Percentiles rank a stretch among this genome's conserved stretches.
Evolutionary conservation across 2,888 invertebrate genomes (phyloP).

Genomic region (Machimus rusticus): DNA sequence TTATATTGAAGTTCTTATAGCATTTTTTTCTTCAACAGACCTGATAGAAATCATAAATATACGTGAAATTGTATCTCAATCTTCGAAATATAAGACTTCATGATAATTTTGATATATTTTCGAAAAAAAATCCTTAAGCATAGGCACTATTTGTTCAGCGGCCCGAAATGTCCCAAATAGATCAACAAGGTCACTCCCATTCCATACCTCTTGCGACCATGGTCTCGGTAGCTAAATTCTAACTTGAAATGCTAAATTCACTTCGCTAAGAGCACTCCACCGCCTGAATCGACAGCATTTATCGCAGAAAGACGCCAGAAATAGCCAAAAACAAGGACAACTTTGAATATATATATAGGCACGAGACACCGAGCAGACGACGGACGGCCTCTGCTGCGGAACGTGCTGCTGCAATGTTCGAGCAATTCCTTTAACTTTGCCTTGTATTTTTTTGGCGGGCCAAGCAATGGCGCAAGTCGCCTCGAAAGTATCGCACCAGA

Average conservation of each 20-base stretch:
- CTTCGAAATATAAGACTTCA: neutral
- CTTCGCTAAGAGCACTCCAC: neutral
- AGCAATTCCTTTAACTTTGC: constrained; percentile 6
- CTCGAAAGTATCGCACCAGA: neutral
- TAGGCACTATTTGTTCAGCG: neutral
- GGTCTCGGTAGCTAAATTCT: neutral
- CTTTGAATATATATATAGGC: constrained; percentile 25
- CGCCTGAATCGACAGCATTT: constrained; percentile 4
- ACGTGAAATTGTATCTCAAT: no score
- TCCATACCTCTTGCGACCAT: neutral
- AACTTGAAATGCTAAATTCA: neutral
- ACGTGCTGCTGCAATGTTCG: neutral
- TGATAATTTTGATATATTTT: neutral
- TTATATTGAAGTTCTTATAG: no score
- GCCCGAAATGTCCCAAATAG: neutral
- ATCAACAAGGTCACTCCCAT: neutral
- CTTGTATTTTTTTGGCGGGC: neutral
- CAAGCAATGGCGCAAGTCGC: constrained; percentile 5
- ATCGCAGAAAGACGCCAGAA: neutral
- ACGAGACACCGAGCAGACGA: constrained; percentile 24
- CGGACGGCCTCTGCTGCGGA: neutral
- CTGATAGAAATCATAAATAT: no score
- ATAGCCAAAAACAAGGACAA: constrained; percentile 29
- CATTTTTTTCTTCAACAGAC: no score
- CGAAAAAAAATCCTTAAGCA: neutral